Conservation (phyloP, 2,797 vertebrate genomes). For the Lagocephalus sceleratus region DNA sequence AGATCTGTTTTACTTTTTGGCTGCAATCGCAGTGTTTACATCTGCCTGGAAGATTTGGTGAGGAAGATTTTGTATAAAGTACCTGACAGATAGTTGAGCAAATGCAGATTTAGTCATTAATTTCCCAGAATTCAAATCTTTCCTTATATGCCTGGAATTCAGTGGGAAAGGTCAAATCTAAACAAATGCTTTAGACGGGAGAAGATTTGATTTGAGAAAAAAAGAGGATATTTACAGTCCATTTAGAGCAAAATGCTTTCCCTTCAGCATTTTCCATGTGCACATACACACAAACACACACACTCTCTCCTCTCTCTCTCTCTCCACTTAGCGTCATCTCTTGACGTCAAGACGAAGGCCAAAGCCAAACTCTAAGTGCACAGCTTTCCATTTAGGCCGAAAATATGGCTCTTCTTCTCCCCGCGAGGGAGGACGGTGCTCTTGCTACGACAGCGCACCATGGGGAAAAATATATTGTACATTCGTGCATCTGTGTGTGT, state of each 20-base stretch:
- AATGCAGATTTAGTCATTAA: too few relatives aligned
- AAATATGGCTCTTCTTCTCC: constrained; percentile 48
- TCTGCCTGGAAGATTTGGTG: too few relatives aligned
- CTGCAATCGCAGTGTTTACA: too few relatives aligned
- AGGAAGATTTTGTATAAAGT: too few relatives aligned
- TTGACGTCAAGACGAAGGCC: constrained; percentile 60
- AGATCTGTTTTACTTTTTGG: too few relatives aligned
- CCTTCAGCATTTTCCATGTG: constrained; percentile 39
- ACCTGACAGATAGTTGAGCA: too few relatives aligned
- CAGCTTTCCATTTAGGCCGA: constrained; percentile 62
- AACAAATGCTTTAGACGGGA: too few relatives aligned
- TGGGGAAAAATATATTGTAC: constrained; percentile 23
- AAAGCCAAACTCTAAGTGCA: constrained; percentile 65
- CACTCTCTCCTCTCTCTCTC: constrained; percentile 23
- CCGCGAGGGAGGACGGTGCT: constrained; percentile 32
- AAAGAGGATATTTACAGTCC: constrained; percentile 3
- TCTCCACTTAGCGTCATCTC: constrained; percentile 51
- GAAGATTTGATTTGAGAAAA: neutral
- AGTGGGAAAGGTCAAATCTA: too few relatives aligned
- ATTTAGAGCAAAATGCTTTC: constrained; percentile 28
- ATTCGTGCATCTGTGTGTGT: constrained; percentile 10
- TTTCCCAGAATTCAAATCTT: too few relatives aligned
- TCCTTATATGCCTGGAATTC: too few relatives aligned
- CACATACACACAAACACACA: constrained; percentile 12
- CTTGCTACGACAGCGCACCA: constrained; percentile 45